phyloP scores from a whole-genome alignment of 2,797 vertebrate species.

The Coranthus polyacanthus region DNA sequence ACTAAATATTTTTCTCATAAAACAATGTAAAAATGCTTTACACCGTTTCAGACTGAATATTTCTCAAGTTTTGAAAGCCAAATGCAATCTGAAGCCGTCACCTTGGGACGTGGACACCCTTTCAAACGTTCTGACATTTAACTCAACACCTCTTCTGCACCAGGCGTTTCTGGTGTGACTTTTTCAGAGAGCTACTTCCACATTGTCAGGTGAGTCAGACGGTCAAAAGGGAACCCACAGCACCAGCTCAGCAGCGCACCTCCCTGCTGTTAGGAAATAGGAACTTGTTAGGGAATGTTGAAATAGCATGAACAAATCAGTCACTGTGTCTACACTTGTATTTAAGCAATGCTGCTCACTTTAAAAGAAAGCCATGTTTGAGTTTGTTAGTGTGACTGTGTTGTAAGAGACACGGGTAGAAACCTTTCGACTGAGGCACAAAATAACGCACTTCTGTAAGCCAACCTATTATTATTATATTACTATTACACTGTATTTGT shows the following conservation, averaged over 20 bases:
- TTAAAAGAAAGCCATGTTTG: not conserved
- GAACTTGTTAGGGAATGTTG: slow-evolving; percentile 67
- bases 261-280: slow-evolving; percentile 67
- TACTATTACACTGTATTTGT: too few relatives aligned
- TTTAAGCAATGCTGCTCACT: slow-evolving; percentile 32
- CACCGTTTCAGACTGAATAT: too few relatives aligned
- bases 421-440: slow-evolving; percentile 1
- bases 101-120: too few relatives aligned
- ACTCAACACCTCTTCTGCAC: not conserved
- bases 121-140: too few relatives aligned
- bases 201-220: slow-evolving; percentile 57
- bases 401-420: slow-evolving; percentile 21
- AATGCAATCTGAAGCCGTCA: too few relatives aligned
- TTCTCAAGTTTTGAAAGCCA: too few relatives aligned
- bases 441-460: not conserved
- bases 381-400: not conserved
- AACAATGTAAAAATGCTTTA: too few relatives aligned
- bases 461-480: not conserved
- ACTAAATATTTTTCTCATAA: too few relatives aligned
- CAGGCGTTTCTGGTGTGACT: not conserved
- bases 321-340: slow-evolving; percentile 30
- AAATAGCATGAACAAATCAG: slow-evolving; percentile 52
- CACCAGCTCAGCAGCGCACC: slow-evolving; percentile 21
- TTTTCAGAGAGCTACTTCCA: slow-evolving; percentile 51
- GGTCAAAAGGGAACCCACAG: slow-evolving; percentile 41